Evolutionary conservation across 2,888 invertebrate genomes (phyloP).

Genomic region (Nysson spinosus): DNA sequence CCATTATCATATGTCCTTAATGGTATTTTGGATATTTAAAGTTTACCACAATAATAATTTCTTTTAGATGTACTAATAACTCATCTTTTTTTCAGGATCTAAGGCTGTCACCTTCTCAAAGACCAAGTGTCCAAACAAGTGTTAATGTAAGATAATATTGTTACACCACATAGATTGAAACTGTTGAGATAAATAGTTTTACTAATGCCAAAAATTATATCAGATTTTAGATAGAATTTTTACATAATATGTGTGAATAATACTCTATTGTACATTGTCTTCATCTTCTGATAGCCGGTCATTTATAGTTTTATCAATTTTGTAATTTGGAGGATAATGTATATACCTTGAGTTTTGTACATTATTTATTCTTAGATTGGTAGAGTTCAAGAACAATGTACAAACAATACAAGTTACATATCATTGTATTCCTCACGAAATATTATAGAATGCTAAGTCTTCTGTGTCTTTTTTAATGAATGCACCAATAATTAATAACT

Average conservation of each 20-base stretch:
- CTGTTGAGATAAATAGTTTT: neutral
- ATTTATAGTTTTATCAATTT: neutral
- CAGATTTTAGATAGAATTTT: neutral
- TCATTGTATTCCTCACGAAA: too few relatives aligned
- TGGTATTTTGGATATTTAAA: constrained; percentile 21
- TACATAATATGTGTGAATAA: constrained; percentile 11
- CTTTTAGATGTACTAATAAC: neutral
- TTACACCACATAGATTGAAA: too few relatives aligned
- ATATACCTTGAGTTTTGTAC: too few relatives aligned
- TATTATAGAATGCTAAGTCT: too few relatives aligned
- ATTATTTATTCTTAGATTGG: too few relatives aligned
- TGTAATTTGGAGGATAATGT: neutral
- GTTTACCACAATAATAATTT: neutral
- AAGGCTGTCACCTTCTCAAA: constrained; percentile 26
- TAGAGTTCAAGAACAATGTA: too few relatives aligned
- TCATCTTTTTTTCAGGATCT: constrained; percentile 39
- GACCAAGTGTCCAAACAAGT: constrained; percentile 47
- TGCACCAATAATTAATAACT: too few relatives aligned
- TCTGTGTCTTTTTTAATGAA: too few relatives aligned
- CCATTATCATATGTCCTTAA: constrained; percentile 20
- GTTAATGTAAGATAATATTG: constrained; percentile 25
- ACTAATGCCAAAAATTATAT: too few relatives aligned
- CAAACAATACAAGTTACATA: too few relatives aligned
- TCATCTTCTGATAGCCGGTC: neutral
- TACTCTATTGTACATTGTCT: neutral